These are phyloP conservation scores for Chroicocephalus ridibundus DNA, from an alignment of 2,113 vertebrate species.

Conservation along the genomic window DNA sequence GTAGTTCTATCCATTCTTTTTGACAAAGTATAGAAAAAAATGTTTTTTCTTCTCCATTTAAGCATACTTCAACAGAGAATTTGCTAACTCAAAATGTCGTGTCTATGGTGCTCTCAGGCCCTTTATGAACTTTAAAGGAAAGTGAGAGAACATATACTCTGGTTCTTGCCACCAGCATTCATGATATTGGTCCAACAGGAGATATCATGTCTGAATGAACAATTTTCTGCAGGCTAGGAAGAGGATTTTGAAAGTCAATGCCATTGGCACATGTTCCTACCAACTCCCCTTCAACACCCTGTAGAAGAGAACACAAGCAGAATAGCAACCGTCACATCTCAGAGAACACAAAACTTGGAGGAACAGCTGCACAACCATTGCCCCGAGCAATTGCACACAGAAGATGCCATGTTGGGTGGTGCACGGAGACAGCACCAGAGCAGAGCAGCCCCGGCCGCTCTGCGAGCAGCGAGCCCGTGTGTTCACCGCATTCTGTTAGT, in stretches of 20 bases:
- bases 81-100: neutral
- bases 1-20: neutral
- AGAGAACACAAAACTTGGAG: neutral
- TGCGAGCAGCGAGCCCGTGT: neutral
- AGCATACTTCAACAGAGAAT: neutral
- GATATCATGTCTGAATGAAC: neutral
- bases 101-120: neutral
- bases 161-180: neutral
- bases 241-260: neutral
- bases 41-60: neutral
- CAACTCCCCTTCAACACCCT: neutral
- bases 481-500: neutral
- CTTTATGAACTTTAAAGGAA: neutral
- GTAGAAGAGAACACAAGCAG: neutral
- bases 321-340: fast-evolving
- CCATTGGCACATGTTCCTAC: neutral
- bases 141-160: neutral
- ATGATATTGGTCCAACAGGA: neutral
- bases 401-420: neutral
- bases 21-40: neutral
- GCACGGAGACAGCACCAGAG: neutral
- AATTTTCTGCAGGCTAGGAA: neutral
- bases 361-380: neutral
- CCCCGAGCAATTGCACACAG: fast-evolving
- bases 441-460: neutral